These are phyloP conservation scores for Nestor notabilis DNA, from an alignment of 2,113 vertebrate species.

Conservation along the genomic window DNA sequence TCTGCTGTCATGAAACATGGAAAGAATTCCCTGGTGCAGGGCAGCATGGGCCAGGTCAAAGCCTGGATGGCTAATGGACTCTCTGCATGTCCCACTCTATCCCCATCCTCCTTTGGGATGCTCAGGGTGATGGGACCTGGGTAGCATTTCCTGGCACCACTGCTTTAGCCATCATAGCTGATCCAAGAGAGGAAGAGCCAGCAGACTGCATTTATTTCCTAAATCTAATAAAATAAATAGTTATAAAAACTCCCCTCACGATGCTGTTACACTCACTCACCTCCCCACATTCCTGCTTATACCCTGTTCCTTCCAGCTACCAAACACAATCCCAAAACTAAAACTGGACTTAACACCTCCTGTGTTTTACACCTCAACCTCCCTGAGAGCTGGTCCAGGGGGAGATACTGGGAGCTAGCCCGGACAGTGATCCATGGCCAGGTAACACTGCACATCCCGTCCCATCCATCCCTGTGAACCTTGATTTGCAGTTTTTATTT, in stretches of 20 bases:
- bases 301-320: neutral
- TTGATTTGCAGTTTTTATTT: neutral
- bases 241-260: neutral
- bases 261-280: accelerated
- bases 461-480: accelerated
- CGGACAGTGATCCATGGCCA: accelerated
- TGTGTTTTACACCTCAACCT: neutral
- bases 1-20: neutral
- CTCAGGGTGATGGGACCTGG: neutral
- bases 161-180: neutral
- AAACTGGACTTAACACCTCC: neutral
- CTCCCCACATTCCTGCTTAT: neutral
- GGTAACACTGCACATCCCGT: accelerated
- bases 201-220: neutral
- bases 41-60: accelerated
- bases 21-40: neutral
- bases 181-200: neutral
- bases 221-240: neutral
- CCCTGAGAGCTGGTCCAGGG: neutral
- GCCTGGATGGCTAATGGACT: accelerated
- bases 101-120: neutral
- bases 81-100: neutral
- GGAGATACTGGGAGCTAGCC: accelerated
- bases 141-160: neutral
- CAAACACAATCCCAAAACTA: neutral